These are phyloP conservation scores for Camponotus fellah DNA, from an alignment of 2,888 invertebrate genomes.

Conservation along the genomic window DNA sequence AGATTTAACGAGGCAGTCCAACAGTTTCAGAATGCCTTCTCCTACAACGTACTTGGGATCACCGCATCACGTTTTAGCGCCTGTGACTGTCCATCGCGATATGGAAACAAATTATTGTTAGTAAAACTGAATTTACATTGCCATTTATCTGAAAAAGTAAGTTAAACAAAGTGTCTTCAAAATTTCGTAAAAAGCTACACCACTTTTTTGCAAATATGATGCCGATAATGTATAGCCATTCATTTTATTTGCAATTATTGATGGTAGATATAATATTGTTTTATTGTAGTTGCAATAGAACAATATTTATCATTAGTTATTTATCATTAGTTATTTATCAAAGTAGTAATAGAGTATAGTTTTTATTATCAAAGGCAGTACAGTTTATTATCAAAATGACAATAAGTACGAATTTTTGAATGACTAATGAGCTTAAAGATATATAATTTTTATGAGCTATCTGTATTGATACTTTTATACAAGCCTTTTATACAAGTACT, in stretches of 20 bases:
- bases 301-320: not conserved
- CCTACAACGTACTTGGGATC: slow-evolving; percentile 87
- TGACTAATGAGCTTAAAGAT: not conserved
- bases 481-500: slow-evolving; percentile 8
- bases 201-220: not conserved
- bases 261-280: not conserved
- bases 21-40: slow-evolving; percentile 84
- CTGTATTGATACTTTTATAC: not conserved
- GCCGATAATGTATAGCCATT: not conserved
- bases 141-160: slow-evolving; percentile 29
- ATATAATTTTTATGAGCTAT: slow-evolving; percentile 6
- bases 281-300: not conserved
- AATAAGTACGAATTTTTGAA: not conserved
- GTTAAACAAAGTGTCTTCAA: not conserved
- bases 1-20: slow-evolving; percentile 72
- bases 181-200: not conserved
- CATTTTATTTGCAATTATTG: slow-evolving; percentile 9
- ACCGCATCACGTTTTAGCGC: slow-evolving; percentile 91
- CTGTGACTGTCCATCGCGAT: slow-evolving; percentile 95
- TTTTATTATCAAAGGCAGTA: not conserved
- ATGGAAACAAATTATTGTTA: slow-evolving; percentile 92
- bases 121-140: slow-evolving; percentile 16
- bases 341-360: not conserved
- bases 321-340: not conserved
- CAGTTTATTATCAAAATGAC: not conserved